phyloP scores from a whole-genome alignment of 2,888 invertebrate genomes.

The Thelaira solivaga region DNA sequence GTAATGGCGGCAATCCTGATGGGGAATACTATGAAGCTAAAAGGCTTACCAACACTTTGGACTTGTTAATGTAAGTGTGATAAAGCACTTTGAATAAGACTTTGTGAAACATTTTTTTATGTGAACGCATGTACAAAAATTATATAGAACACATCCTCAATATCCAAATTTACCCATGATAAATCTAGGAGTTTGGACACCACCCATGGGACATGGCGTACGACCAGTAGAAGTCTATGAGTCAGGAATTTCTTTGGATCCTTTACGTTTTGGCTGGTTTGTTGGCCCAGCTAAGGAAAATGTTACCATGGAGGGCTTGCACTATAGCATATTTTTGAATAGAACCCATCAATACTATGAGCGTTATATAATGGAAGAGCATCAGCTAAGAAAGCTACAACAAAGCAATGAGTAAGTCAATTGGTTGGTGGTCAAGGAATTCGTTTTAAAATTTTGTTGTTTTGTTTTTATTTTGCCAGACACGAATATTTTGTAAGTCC shows the following conservation, averaged over 20 bases:
- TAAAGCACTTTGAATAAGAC: too few relatives aligned
- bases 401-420: slow-evolving; percentile 63
- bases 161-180: slow-evolving; percentile 73
- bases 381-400: slow-evolving; percentile 52
- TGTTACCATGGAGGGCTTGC: slow-evolving; percentile 52
- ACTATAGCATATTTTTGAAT: slow-evolving; percentile 68
- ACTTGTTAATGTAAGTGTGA: slow-evolving; percentile 66
- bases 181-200: slow-evolving; percentile 85
- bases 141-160: slow-evolving; percentile 57
- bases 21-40: slow-evolving; percentile 51
- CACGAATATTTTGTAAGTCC: slow-evolving; percentile 64
- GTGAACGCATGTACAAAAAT: too few relatives aligned
- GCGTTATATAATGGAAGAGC: slow-evolving; percentile 67
- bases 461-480: slow-evolving; percentile 8
- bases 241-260: slow-evolving; percentile 77
- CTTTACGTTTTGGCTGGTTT: slow-evolving; percentile 83
- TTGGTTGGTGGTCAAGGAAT: too few relatives aligned
- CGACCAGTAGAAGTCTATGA: slow-evolving; percentile 76
- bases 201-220: slow-evolving; percentile 80
- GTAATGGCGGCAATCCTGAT: slow-evolving; percentile 49
- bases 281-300: slow-evolving; percentile 77
- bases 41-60: slow-evolving; percentile 60
- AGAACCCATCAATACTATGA: slow-evolving; percentile 65
- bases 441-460: not conserved
- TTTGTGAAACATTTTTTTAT: too few relatives aligned